A percentile compares a stretch with the other conserved stretches of the same genome.
Evolutionary conservation across 2,888 invertebrate genomes (phyloP).

Genomic region (Corbicula japonica): DNA sequence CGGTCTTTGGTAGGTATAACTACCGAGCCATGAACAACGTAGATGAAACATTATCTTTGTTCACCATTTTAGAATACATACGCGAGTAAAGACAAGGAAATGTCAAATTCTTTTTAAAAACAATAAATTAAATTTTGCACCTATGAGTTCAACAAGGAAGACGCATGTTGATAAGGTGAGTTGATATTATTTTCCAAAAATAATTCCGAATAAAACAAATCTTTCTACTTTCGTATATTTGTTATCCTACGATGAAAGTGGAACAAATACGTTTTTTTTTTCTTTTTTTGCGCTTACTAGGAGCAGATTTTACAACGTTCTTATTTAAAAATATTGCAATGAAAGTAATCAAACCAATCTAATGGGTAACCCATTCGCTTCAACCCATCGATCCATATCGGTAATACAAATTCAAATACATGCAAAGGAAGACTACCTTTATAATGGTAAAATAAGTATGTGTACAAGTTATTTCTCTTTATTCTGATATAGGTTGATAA

Average conservation of each 20-base stretch:
- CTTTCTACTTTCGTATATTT: too few species aligned
- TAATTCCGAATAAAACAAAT: too few species aligned
- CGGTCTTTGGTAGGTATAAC: too few species aligned
- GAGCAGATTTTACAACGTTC: too few species aligned
- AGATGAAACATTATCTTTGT: constrained; percentile 4
- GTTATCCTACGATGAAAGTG: too few species aligned
- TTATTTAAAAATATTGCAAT: too few species aligned
- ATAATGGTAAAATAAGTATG: neutral
- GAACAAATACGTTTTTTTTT: too few species aligned
- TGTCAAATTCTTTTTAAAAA: neutral
- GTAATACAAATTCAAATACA: neutral
- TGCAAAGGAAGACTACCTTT: neutral
- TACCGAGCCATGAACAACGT: constrained; percentile 18
- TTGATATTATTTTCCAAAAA: too few species aligned
- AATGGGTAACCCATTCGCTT: neutral
- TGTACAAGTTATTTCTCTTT: neutral
- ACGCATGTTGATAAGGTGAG: neutral
- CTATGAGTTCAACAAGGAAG: neutral
- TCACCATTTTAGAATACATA: neutral
- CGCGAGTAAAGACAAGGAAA: neutral
- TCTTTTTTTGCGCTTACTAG: too few species aligned
- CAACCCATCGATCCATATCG: neutral
- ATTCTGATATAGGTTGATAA: constrained; percentile 20
- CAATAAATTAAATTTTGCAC: neutral
- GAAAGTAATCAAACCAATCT: too few species aligned